A percentile compares a stretch with the other conserved stretches of the same genome.
These are phyloP conservation scores for Drosophila triauraria DNA, from an alignment of 1,140 invertebrate genomes.

Conservation along the genomic window DNA sequence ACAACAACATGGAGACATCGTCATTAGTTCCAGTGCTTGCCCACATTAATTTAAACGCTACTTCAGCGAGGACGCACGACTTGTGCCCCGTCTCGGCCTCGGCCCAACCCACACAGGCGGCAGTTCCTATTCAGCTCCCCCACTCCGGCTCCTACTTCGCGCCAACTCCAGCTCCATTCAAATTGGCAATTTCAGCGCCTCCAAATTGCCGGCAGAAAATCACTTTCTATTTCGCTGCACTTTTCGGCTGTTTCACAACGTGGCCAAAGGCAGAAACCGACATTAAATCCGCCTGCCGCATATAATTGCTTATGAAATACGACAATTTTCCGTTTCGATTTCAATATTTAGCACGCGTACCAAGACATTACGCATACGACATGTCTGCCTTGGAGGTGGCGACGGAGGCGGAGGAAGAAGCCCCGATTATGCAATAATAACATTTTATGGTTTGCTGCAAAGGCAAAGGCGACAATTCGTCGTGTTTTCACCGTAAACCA, in stretches of 20 bases:
- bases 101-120: constrained; percentile 24
- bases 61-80: constrained; percentile 59
- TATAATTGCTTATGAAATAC: constrained; percentile 78
- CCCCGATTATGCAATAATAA: constrained; percentile 44
- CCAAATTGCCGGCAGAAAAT: constrained; percentile 70
- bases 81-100: constrained; percentile 27
- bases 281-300: constrained; percentile 37
- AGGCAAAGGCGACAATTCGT: constrained; percentile 37
- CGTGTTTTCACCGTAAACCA: constrained; percentile 34
- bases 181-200: constrained; percentile 77
- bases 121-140: constrained; percentile 26
- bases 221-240: constrained; percentile 77
- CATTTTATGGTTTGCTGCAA: constrained; percentile 16
- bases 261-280: constrained; percentile 21
- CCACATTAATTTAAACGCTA: constrained; percentile 77
- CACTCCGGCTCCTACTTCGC: constrained; percentile 44
- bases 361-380: constrained; percentile 70
- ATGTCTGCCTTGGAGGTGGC: constrained; percentile 6
- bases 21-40: constrained; percentile 80
- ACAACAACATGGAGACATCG: constrained; percentile 48
- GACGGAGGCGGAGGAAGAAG: constrained; percentile 3
- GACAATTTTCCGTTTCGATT: constrained; percentile 57
- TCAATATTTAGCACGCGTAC: constrained; percentile 66
- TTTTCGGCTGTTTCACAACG: constrained; percentile 50
- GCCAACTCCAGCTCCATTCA: constrained; percentile 31